Evolutionary conservation across 2,113 vertebrate genomes (phyloP), one percentile per base, ranked within the genome.

Genomic region (Benitochromis conjunctus): DNA sequence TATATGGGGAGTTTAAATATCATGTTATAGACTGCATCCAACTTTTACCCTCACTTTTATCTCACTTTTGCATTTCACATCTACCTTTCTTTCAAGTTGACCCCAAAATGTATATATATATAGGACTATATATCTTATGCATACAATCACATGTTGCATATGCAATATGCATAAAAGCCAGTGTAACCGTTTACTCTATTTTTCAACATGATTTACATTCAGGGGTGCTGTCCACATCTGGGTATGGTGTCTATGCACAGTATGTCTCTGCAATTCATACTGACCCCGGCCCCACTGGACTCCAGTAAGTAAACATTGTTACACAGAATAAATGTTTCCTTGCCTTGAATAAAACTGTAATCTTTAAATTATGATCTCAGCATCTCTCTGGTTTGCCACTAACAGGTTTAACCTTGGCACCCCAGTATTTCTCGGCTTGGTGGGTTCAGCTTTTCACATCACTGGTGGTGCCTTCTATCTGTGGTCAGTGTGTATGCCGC

Each of bases 381-480:
- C 41, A 5, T 62, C 8, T 71, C n/a, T 74, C 21, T 46, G 21
- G 24, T 57, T 76, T n/a, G 4, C 36, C 26, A 6, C 78, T 5
- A 5, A 55, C 85, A 97, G 96, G 71, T 96, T 82, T 79, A 93
- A 96, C 81, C 94, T 97, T 1, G 96, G 96, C n/a, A 96, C 95
- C 2, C 96, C 96, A 1, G 48, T 97, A 58, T 96, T 96, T 90
- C 94, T 97, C 1, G 96, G 96, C 41, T 97, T 95, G 96, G 94
- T 96, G 6, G 96, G 96, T 60, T 94, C 95, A 1, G 80, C 82
- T 29, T 93, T 96, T 55, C 94, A 96, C 16, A 62, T 87, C 8
- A 78, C 91, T 1, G 96, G 96, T 1, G 96, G 96, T 1, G 43
- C 86, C 34, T 96, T 96, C 84, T 95, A 96, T 53, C 46, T 96